phyloP scores from a whole-genome alignment of 1,140 invertebrate species.

The Danaus plexippus region DNA sequence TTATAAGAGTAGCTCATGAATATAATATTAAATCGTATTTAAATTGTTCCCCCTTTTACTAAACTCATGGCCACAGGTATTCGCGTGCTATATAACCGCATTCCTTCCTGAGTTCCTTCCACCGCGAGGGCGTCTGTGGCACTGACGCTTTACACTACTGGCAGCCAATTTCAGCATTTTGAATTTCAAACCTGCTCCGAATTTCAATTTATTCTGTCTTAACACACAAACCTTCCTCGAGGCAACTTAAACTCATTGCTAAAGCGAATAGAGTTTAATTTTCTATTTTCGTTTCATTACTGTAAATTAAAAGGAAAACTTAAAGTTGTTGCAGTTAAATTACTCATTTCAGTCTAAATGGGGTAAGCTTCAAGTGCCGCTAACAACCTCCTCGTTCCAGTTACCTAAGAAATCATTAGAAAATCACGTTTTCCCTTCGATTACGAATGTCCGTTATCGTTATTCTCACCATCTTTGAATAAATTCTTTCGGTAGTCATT shows the following conservation, averaged over 20 bases:
- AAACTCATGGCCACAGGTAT: slow-evolving; percentile 13
- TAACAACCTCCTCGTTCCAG: neutral
- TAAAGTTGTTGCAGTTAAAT: slow-evolving; percentile 21
- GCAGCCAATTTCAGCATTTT: slow-evolving; percentile 37
- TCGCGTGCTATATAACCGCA: slow-evolving; percentile 25
- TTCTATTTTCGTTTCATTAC: too few species aligned
- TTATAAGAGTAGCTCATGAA: neutral
- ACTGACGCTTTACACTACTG: slow-evolving; percentile 20
- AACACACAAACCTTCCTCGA: neutral
- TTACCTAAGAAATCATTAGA: too few species aligned
- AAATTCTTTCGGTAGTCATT: too few species aligned
- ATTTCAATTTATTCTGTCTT: slow-evolving; percentile 15
- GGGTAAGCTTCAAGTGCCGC: slow-evolving; percentile 11
- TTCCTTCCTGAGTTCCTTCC: slow-evolving; percentile 12
- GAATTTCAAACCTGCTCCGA: slow-evolving; percentile 25
- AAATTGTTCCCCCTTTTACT: neutral
- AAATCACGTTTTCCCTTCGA: too few species aligned
- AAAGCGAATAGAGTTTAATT: too few species aligned
- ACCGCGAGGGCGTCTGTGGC: slow-evolving; percentile 15
- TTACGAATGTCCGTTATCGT: too few species aligned
- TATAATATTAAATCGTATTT: neutral
- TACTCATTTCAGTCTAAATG: slow-evolving; percentile 30
- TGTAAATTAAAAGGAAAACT: too few species aligned
- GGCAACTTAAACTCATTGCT: neutral
- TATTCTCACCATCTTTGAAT: too few species aligned